Percentiles rank a stretch among this genome's conserved stretches.
These are phyloP conservation scores for Caenorhabditis zanzibari DNA, from an alignment of 2,888 invertebrate genomes.

Conservation along the genomic window DNA sequence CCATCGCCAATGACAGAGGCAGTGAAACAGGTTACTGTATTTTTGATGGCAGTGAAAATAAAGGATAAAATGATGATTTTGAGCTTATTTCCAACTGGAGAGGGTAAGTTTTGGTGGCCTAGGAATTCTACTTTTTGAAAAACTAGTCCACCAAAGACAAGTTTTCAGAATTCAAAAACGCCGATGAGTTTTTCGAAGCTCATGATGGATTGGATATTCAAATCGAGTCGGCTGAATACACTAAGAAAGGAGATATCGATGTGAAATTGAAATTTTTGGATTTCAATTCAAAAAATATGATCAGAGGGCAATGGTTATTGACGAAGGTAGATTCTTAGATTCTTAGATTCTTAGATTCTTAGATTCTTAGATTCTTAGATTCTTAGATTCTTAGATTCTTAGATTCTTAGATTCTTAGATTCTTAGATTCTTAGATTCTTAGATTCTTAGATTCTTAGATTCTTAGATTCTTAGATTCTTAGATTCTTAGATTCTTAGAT, in stretches of 20 bases:
- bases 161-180: not conserved
- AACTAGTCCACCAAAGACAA: not conserved
- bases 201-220: not conserved
- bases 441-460: not conserved
- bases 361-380: too few species aligned
- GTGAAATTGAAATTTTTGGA: not conserved
- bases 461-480: not conserved
- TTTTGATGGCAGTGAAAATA: not conserved
- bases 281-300: not conserved
- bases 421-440: too few species aligned
- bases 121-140: not conserved
- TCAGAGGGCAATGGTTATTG: not conserved
- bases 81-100: not conserved
- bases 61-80: not conserved
- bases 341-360: not conserved
- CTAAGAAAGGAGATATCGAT: not conserved
- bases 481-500: too few species aligned
- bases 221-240: not conserved
- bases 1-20: not conserved
- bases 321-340: not conserved
- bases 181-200: not conserved
- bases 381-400: too few species aligned
- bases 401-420: not conserved
- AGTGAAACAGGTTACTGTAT: slow-evolving; percentile 1
- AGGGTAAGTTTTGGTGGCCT: slow-evolving; percentile 7